phyloP scores from a whole-genome alignment of 2,888 invertebrate species.

The Gasteruption jaculator region DNA sequence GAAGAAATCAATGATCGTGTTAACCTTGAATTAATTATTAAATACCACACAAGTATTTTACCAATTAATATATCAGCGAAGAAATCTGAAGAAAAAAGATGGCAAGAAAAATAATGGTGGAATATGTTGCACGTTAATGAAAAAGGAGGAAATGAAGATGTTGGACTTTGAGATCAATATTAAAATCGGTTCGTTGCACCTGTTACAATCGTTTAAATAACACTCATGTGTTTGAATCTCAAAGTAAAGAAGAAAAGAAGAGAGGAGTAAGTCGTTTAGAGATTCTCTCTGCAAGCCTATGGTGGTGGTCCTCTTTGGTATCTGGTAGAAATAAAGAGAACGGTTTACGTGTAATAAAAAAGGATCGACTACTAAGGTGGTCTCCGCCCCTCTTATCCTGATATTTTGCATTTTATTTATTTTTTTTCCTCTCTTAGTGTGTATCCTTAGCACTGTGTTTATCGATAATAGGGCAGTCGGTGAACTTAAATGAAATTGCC shows the following conservation, averaged over 20 bases:
- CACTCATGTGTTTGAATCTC: too few species aligned
- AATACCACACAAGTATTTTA: too few species aligned
- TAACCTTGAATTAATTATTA: too few species aligned
- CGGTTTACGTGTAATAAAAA: slow-evolving; percentile 47
- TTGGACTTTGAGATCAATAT: too few species aligned
- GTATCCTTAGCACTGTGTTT: slow-evolving; percentile 21
- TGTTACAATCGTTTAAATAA: slow-evolving; percentile 24
- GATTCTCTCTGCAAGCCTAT: slow-evolving; percentile 17
- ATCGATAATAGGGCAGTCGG: slow-evolving; percentile 29
- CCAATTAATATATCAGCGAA: too few species aligned
- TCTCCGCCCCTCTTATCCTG: slow-evolving; percentile 17
- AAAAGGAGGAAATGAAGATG: too few species aligned
- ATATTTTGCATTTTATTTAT: background rate
- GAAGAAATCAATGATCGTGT: too few species aligned
- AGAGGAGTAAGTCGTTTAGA: slow-evolving; percentile 25
- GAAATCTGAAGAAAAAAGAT: too few species aligned
- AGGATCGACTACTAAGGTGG: slow-evolving; percentile 35
- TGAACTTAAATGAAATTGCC: slow-evolving; percentile 37
- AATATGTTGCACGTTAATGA: too few species aligned
- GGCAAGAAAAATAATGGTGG: too few species aligned
- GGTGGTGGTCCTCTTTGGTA: slow-evolving; percentile 20
- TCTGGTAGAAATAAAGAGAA: slow-evolving; percentile 40
- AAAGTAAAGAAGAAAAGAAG: too few species aligned
- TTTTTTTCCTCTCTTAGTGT: background rate
- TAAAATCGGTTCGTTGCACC: slow-evolving; percentile 23